phyloP scores from a whole-genome alignment of 2,888 invertebrate species.

The Molorchus minor region DNA sequence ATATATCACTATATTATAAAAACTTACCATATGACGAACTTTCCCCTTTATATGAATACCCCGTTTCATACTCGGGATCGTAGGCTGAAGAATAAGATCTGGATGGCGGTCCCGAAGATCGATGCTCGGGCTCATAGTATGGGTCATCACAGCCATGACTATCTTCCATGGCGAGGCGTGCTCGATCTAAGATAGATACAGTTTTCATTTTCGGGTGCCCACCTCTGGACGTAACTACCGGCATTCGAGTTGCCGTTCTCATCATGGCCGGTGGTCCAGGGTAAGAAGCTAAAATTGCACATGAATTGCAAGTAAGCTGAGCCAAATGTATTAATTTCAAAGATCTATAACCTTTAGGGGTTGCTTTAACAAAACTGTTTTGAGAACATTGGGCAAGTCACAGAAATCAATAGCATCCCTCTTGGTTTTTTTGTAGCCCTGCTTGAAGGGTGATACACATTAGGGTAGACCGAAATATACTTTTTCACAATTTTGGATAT shows the following conservation, averaged over 20 bases:
- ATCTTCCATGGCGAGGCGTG: constrained; percentile 83
- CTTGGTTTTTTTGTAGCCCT: too few species aligned
- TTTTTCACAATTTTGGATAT: too few species aligned
- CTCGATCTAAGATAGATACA: constrained; percentile 84
- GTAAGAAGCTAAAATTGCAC: constrained; percentile 50
- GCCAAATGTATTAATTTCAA: too few species aligned
- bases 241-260: constrained; percentile 62
- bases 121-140: constrained; percentile 55
- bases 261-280: constrained; percentile 62
- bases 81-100: constrained; percentile 57
- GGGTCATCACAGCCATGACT: constrained; percentile 74
- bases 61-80: constrained; percentile 60
- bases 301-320: too few species aligned
- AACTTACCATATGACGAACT: constrained; percentile 55
- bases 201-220: constrained; percentile 81
- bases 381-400: too few species aligned
- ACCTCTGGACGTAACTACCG: constrained; percentile 65
- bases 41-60: constrained; percentile 66
- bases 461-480: too few species aligned
- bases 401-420: too few species aligned
- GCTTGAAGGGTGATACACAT: too few species aligned
- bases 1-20: too few species aligned
- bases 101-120: constrained; percentile 49
- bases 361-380: too few species aligned
- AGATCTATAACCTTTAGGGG: too few species aligned